Conservation (phyloP, 2,888 invertebrate genomes). For the Chrysina gloriosa region DNA sequence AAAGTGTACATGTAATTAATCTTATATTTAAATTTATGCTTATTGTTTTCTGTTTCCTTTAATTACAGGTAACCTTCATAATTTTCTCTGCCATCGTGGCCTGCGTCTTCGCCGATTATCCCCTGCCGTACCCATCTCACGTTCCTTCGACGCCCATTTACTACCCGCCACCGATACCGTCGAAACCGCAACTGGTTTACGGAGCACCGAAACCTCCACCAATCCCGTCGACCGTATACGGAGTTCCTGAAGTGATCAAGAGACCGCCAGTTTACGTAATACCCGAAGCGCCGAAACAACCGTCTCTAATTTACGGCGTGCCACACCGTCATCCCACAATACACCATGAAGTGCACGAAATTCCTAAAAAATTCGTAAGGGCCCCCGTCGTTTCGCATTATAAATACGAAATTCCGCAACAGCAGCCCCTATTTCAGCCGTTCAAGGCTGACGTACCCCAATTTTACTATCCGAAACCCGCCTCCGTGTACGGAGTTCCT, state of each 20-base stretch:
- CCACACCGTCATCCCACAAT: not conserved
- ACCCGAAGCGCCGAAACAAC: not conserved
- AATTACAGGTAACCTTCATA: not conserved
- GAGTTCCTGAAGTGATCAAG: not conserved
- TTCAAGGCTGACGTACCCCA: not conserved
- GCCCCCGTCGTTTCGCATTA: not conserved
- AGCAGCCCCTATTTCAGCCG: not conserved
- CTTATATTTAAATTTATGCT: not conserved
- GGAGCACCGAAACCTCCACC: not conserved
- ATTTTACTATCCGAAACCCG: not conserved
- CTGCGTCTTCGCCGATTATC: not conserved
- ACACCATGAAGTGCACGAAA: slow-evolving; percentile 1
- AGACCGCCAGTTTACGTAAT: not conserved
- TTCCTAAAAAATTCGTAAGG: not conserved
- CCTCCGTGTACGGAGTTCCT: slow-evolving; percentile 14
- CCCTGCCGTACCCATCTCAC: not conserved
- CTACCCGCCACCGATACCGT: not conserved
- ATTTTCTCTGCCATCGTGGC: not conserved
- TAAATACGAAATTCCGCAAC: not conserved
- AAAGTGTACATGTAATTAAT: too few species aligned
- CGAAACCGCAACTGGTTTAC: not conserved
- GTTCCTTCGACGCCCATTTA: not conserved
- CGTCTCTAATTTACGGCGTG: not conserved
- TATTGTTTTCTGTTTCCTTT: not conserved
- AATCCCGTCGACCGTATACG: not conserved